Evolutionary conservation across 2,797 vertebrate genomes (phyloP).

Genomic region (Eospalax fontanierii): DNA sequence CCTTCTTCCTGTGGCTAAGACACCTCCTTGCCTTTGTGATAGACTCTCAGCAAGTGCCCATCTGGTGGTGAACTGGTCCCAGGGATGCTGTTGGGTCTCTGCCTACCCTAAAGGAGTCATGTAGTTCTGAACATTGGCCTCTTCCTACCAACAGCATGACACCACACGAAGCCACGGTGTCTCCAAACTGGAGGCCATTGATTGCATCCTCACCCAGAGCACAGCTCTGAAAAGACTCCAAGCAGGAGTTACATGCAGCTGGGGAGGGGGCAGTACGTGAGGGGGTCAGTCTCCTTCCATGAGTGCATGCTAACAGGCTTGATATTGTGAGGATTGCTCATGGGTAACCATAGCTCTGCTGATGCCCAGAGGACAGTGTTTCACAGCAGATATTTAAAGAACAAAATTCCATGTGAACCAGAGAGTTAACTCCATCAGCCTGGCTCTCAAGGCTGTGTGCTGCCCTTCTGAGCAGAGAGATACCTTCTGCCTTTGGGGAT

Average conservation of each 20-base stretch:
- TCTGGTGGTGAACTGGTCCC: neutral
- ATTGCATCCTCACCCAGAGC: neutral
- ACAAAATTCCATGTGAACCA: neutral
- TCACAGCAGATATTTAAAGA: neutral
- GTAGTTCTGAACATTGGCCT: neutral
- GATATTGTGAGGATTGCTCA: neutral
- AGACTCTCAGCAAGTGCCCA: neutral
- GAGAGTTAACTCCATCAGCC: rapidly evolving
- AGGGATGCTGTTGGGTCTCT: neutral
- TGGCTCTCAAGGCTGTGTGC: neutral
- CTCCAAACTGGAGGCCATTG: neutral
- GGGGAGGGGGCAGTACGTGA: too few relatives aligned
- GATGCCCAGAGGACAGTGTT: neutral
- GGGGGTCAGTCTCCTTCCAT: neutral
- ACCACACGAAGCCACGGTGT: neutral
- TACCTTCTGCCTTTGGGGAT: rapidly evolving
- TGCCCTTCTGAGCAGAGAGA: rapidly evolving
- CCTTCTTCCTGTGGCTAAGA: too few relatives aligned
- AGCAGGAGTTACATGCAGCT: too few relatives aligned
- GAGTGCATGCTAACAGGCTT: neutral
- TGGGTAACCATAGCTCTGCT: neutral
- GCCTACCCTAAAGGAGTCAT: neutral
- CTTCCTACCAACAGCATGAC: neutral
- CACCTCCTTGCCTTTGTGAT: rapidly evolving
- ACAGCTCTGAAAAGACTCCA: too few relatives aligned